phyloP scores from a whole-genome alignment of 2,113 vertebrate genomes.

The Symphodus melops region DNA sequence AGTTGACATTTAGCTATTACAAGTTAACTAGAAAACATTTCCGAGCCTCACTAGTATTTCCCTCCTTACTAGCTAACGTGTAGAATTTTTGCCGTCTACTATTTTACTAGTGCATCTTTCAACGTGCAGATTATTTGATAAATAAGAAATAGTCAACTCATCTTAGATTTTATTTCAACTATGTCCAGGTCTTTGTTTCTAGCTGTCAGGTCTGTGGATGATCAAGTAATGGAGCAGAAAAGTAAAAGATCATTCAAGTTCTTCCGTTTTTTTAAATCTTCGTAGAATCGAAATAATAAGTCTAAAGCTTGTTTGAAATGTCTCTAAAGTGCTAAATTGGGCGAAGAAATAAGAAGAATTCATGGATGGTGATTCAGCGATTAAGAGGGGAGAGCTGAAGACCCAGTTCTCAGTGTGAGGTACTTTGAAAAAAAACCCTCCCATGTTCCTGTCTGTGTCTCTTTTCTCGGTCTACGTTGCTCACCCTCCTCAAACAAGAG shows the following conservation, averaged over 20 bases:
- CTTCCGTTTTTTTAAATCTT: not conserved
- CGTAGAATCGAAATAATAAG: not conserved
- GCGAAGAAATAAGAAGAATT: conserved; percentile 6
- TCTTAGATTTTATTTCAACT: not conserved
- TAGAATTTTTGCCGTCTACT: too few species aligned
- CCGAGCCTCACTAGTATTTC: too few species aligned
- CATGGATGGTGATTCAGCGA: not conserved
- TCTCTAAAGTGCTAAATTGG: not conserved
- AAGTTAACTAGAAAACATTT: too few species aligned
- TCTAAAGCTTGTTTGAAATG: not conserved
- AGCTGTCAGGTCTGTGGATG: not conserved
- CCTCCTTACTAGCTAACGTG: too few species aligned
- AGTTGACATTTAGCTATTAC: too few species aligned
- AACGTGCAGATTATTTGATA: too few species aligned
- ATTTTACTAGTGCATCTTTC: too few species aligned
- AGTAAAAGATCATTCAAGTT: not conserved
- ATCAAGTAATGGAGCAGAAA: not conserved
- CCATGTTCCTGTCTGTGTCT: conserved; percentile 34
- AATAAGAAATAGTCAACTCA: too few species aligned
- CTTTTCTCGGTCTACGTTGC: not conserved
- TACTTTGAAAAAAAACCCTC: conserved; percentile 7
- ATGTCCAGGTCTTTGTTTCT: not conserved
- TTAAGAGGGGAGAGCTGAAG: conserved; percentile 14
- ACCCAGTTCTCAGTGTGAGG: conserved; percentile 15
- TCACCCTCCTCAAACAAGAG: conserved; percentile 34